Percentiles rank a stretch among this genome's conserved stretches.
phyloP scores from a whole-genome alignment of 2,113 vertebrate species.

The Pteronura brasiliensis region DNA sequence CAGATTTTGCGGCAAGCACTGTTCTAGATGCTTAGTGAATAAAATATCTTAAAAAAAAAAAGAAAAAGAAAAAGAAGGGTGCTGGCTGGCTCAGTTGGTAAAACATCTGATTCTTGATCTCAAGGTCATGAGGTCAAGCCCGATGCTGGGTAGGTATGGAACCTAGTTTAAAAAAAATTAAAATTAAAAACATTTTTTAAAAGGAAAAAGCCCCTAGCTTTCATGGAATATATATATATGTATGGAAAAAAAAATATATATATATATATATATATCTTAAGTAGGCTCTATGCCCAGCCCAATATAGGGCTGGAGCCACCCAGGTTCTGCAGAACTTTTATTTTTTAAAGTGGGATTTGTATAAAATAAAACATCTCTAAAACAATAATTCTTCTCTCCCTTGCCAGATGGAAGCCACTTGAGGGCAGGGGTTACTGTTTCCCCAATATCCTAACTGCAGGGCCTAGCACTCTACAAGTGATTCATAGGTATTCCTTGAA shows the following conservation, averaged over 20 bases:
- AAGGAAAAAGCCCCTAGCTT: background rate
- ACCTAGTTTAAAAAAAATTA: background rate
- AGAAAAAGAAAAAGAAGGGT: background rate
- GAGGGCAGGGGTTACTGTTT: background rate
- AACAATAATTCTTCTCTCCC: background rate
- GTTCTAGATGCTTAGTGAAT: slow-evolving; percentile 13
- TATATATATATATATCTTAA: background rate
- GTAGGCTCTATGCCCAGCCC: no score
- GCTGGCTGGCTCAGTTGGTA: background rate
- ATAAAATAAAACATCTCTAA: background rate
- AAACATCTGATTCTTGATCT: background rate
- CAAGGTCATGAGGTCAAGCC: background rate
- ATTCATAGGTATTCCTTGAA: background rate
- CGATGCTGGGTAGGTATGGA: background rate
- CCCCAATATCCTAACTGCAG: no score
- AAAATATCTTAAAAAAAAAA: background rate
- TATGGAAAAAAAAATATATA: background rate
- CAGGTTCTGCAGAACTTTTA: background rate
- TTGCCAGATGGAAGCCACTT: background rate
- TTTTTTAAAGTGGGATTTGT: background rate
- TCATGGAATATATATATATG: background rate
- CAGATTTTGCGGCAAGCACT: background rate
- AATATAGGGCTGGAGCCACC: background rate
- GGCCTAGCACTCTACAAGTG: background rate
- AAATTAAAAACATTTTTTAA: background rate